A percentile compares a stretch with the other conserved stretches of the same genome.
Evolutionary conservation across 2,888 invertebrate genomes (phyloP).

Genomic region (Hypena proboscidalis): DNA sequence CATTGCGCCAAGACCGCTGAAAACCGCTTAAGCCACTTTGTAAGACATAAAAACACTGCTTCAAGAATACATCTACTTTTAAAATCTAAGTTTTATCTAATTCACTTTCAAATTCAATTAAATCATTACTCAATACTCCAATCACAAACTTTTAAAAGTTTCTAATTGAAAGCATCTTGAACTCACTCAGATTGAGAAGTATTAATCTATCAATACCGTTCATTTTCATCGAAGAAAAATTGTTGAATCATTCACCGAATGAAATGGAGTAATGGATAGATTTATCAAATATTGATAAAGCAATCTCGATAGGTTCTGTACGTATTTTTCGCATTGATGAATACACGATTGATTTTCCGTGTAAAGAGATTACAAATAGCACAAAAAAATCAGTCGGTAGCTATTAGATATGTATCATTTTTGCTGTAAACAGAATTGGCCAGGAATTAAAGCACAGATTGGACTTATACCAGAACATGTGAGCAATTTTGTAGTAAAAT

Average conservation of each 20-base stretch:
- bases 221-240: conserved; percentile 15
- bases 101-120: too few species aligned
- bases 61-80: too few species aligned
- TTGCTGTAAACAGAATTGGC: conserved; percentile 44
- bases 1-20: too few species aligned
- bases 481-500: conserved; percentile 45
- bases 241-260: conserved; percentile 27
- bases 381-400: conserved; percentile 35
- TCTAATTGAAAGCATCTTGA: neutral
- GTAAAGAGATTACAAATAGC: conserved; percentile 31
- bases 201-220: conserved; percentile 12
- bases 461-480: too few species aligned
- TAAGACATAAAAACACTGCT: too few species aligned
- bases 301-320: conserved; percentile 23
- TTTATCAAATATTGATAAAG: conserved; percentile 41
- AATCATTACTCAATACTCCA: neutral
- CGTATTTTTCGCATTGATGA: conserved; percentile 39
- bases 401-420: conserved; percentile 42
- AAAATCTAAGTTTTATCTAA: too few species aligned
- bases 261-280: conserved; percentile 37
- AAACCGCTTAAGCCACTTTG: too few species aligned
- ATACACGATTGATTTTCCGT: conserved; percentile 32
- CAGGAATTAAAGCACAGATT: conserved; percentile 35
- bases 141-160: neutral
- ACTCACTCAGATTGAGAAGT: neutral